These are phyloP conservation scores for Ectropis grisescens DNA, from an alignment of 1,140 invertebrate genomes.

Conservation along the genomic window DNA sequence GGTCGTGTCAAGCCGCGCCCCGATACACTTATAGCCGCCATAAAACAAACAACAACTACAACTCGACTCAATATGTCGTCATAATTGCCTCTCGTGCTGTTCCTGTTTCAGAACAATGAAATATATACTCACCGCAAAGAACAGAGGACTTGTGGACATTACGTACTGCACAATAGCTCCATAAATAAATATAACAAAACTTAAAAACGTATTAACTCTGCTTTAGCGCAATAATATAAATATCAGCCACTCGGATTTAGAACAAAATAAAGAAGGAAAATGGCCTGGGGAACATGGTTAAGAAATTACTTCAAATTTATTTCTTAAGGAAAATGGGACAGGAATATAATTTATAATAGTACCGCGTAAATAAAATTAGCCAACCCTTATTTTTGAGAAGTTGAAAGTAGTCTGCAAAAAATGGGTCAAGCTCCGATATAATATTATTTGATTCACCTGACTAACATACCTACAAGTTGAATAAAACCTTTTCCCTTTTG, in stretches of 20 bases:
- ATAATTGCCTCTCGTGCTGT: slow-evolving; percentile 45
- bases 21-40: slow-evolving; percentile 18
- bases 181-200: too few species aligned
- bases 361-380: slow-evolving; percentile 7
- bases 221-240: slow-evolving; percentile 11
- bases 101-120: slow-evolving; percentile 15
- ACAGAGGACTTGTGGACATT: too few species aligned
- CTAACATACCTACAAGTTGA: too few species aligned
- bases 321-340: slow-evolving; percentile 14
- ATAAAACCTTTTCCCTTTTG: too few species aligned
- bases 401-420: slow-evolving; percentile 8
- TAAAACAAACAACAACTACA: slow-evolving; percentile 28
- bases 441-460: too few species aligned
- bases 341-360: slow-evolving; percentile 14
- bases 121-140: slow-evolving; percentile 23
- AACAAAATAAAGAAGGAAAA: slow-evolving; percentile 13
- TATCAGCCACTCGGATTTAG: slow-evolving; percentile 1
- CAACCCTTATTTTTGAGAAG: slow-evolving; percentile 5
- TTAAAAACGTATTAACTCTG: too few species aligned
- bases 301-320: slow-evolving; percentile 17
- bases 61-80: slow-evolving; percentile 29
- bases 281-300: slow-evolving; percentile 6
- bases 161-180: too few species aligned
- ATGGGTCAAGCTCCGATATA: slow-evolving; percentile 1
- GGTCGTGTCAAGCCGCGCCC: slow-evolving; percentile 4